Evolutionary conservation across 2,888 invertebrate genomes (phyloP), one percentile per base, ranked within the genome.

Genomic region (Rhagonycha lutea): DNA sequence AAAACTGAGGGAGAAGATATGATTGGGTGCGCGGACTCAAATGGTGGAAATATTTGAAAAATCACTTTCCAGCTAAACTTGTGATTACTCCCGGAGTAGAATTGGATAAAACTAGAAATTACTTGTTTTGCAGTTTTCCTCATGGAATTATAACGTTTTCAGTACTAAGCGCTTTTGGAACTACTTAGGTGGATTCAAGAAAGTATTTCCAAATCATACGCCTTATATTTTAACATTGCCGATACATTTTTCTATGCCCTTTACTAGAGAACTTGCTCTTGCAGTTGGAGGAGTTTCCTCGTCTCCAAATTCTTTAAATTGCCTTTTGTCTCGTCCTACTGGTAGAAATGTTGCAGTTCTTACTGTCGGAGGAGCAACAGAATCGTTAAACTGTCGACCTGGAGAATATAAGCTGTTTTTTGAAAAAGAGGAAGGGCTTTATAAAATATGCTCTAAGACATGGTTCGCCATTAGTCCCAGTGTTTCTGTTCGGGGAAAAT

Each of bases 401-500:
- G 93, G 94, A 4, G 90, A 91, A 71, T 94, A 95, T 80, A 91
- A 91, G 80, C 88, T 96, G n/a, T 8, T 90, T 94, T n/a, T 85
- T 96, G 12, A 94, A 91, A 81, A 91, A 91, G 70, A 90, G 96
- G 79, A 96, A 94, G 84, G 96, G 87, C 7, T 87, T 87, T 73
- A 81, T 87, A 2, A 83, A 81, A 68, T 62, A 86, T 65, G 87
- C 86, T 0, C 70, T 87, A 65, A 82, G 78, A 73, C 84, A 78
- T 86, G 96, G 97, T 10, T 90, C 94, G 0, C 90, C 94, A 0
- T 87, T 98, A 74, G 97, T 98, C 0, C 98, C 98, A 1, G 94
- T 95, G 0, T 93, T 96, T 84, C 94, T 95, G 0, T 98, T 98
- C 86, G 97, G 97, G 0, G 98, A 98, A 88, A 94, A 94, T 0